Evolutionary conservation across 2,113 vertebrate species (phyloP), one percentile per base, ranked within the genome.

Genomic region (Phyllostomus hastatus): DNA sequence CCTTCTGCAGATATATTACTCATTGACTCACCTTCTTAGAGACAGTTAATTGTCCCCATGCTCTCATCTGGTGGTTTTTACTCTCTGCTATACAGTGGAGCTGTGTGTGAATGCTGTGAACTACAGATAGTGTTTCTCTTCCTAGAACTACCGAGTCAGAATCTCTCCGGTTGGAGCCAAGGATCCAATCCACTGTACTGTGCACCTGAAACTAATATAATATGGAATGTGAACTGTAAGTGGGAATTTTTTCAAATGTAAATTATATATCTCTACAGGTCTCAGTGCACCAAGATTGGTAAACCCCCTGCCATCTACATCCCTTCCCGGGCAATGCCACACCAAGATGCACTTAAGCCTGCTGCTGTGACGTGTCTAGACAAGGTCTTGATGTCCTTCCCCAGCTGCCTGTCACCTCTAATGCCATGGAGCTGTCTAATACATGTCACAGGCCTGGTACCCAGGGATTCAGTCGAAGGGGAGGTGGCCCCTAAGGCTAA

Each of bases 301-400:
- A 59, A 10, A 1, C 20, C 31, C 19, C 73, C 28, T 50, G 52
- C 57, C 33, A 17, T 52, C 46, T 38, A n/a, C 52, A 28, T 67
- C 10, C 35, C 46, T 38, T 19, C 7, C 3, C 1, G 28, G 61
- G 61, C 61, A 64, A 64, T 26, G 31, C n/a, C 33, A 11, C 11
- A 11, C 66, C 0, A 0, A 41, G 9, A 33, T 1, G 0, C 1
- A 8, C 15, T 46, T 17, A 41, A 1, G 35, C 33, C 57, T 11
- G 1, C 7, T 48, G 10, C n/a, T 1, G 1, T 64, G 2, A 10
- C 4, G 4, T 31, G 46, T 57, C 26, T 75, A 66, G n/a, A 50
- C 19, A 24, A 2, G 17, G 64, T 33, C 31, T 35, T 28, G 2
- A 26, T 41, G 52, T n/a, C 48, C 43, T 38, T 33, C 26, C 14